A percentile compares a stretch with the other conserved stretches of the same genome.
phyloP scores from a whole-genome alignment of 2,113 vertebrate genomes.

The Paralichthys olivaceus region DNA sequence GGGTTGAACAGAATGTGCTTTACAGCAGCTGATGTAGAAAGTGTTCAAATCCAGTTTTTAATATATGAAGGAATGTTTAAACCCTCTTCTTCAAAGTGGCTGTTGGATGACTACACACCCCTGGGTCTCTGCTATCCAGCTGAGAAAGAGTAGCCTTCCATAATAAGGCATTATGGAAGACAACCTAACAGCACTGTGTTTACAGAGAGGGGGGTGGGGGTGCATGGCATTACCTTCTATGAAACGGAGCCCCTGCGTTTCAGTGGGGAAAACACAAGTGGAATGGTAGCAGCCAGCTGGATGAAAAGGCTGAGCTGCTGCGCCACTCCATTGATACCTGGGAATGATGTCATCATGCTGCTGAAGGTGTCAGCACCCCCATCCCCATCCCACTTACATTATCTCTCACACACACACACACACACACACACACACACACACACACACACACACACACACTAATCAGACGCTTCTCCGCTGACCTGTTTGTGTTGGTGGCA shows the following conservation, averaged over 20 bases:
- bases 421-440: conserved; percentile 25
- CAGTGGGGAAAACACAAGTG: conserved; percentile 51
- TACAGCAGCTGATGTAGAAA: conserved; percentile 76
- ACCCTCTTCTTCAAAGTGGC: conserved; percentile 28
- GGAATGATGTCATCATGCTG: conserved; percentile 80
- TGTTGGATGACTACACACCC: conserved; percentile 15
- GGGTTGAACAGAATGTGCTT: conserved; percentile 55
- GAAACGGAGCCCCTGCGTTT: conserved; percentile 61
- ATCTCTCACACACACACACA: conserved; percentile 36
- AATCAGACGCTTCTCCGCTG: conserved; percentile 7
- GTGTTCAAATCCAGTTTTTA: conserved; percentile 78
- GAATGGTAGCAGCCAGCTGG: conserved; percentile 53
- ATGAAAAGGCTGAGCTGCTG: conserved; percentile 71
- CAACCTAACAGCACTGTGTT: conserved; percentile 44
- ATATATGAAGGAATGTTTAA: conserved; percentile 49
- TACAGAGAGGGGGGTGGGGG: conserved; percentile 30
- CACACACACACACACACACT: conserved; percentile 37
- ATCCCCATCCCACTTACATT: not conserved
- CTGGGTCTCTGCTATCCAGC: conserved; percentile 32
- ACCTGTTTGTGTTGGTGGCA: conserved; percentile 28
- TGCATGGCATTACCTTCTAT: conserved; percentile 50
- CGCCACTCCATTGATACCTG: conserved; percentile 80
- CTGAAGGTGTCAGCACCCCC: conserved; percentile 65
- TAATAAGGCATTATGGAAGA: conserved; percentile 47
- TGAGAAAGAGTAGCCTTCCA: conserved; percentile 43